Evolutionary conservation across 2,888 invertebrate species (phyloP).

Genomic region (Mamestra brassicae): DNA sequence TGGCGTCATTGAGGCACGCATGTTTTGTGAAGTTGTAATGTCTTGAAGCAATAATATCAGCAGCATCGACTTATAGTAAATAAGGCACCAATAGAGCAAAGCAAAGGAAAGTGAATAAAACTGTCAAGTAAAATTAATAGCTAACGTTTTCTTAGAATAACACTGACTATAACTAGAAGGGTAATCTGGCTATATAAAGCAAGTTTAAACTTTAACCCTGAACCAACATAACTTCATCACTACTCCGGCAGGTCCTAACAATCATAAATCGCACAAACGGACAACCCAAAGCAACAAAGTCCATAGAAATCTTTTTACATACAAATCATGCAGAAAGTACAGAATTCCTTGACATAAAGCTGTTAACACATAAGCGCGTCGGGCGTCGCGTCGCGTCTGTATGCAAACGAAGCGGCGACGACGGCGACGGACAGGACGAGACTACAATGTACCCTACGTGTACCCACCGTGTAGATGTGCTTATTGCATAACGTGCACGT

Average conservation of each 20-base stretch:
- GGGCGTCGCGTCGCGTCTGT: conserved; percentile 27
- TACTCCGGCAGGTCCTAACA: not conserved
- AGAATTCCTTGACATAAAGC: conserved; percentile 51
- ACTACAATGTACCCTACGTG: conserved; percentile 52
- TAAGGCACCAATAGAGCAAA: not conserved
- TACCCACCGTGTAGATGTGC: conserved; percentile 6
- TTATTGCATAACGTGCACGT: conserved; percentile 51
- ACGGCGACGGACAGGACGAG: conserved; percentile 56
- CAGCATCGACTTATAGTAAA: not conserved
- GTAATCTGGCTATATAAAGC: not conserved
- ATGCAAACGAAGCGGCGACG: conserved; percentile 51
- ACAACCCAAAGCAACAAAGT: conserved; percentile 42
- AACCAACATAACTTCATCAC: not conserved
- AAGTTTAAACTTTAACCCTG: not conserved
- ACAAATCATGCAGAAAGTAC: conserved; percentile 56
- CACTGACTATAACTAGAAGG: too few species aligned
- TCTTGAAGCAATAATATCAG: conserved; percentile 5
- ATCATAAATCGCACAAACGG: conserved; percentile 36
- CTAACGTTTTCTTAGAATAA: not conserved
- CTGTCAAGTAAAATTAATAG: not conserved
- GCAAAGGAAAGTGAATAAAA: not conserved
- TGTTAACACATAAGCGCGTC: conserved; percentile 52
- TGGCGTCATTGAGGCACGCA: conserved; percentile 20
- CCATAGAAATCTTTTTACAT: conserved; percentile 43
- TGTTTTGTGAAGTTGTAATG: conserved; percentile 16